Evolutionary conservation across 2,113 vertebrate species (phyloP), one percentile per base, ranked within the genome.

Genomic region (Ceyx melanurus): DNA sequence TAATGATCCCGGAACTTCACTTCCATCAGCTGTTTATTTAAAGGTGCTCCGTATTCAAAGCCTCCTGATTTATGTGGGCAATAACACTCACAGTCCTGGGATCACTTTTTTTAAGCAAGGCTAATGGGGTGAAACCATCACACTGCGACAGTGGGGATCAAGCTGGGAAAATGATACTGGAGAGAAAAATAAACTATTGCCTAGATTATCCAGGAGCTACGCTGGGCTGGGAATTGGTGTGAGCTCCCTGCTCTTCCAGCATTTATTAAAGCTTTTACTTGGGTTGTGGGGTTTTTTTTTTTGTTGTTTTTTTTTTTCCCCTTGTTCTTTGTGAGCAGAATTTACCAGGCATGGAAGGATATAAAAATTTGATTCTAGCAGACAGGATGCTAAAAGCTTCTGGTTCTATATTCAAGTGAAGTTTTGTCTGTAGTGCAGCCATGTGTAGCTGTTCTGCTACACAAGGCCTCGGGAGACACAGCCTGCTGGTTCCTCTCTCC

Each of bases 1-100:
- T 98, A 98, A 98, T 97, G 97, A 98, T 98, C 97, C 97, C 81
- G 89, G 97, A 97, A 97, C 97, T 97, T 97, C 97, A 97, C 97
- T 98, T 96, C 97, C 97, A 98, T 98, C 97, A 98, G 98, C 97
- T 98, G 98, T 98, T 98, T 98, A 97, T 98, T 98, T 98, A 98
- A 98, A 98, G 98, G 98, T 98, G 97, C 97, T 97, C 98, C 67
- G 87, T 97, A 96, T 97, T 98, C 89, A 89, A 96, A 97, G 97
- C 95, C 66, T 94, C 90, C 97, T 98, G 98, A 98, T 98, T 98
- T 98, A 98, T 98, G 97, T 98, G 97, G 96, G 96, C 97, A 97
- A 97, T 98, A 98, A 97, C 56, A 94, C 80, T 80, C 95, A 71
- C 94, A 21, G 94, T 96, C 94, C 95, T 90, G 96, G 97, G 97